Conservation (phyloP, 2,113 vertebrate species). For the Furnarius figulus region DNA sequence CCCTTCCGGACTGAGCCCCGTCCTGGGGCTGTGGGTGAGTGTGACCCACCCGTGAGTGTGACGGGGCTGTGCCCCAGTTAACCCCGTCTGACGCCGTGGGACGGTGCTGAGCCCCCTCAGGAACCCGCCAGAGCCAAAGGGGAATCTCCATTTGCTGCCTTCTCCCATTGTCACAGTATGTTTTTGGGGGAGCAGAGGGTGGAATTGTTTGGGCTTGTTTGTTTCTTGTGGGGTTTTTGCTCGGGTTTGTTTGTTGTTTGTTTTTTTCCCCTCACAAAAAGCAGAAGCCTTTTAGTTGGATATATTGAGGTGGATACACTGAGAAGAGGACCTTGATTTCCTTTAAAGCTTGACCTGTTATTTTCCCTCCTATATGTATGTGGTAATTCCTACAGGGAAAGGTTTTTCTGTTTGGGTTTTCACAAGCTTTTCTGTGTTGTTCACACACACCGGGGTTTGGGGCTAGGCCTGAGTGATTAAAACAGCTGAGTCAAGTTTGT, state of each 20-base stretch:
- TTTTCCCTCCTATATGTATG: no score
- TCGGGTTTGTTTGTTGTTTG: not conserved
- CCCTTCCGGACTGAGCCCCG: not conserved
- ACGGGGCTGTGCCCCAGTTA: not conserved
- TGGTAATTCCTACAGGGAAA: no score
- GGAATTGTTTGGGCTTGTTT: not conserved
- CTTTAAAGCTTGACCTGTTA: not conserved
- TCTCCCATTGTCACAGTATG: not conserved
- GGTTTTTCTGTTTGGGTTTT: not conserved
- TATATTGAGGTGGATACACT: rapidly evolving
- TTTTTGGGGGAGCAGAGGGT: not conserved
- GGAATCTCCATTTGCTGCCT: not conserved
- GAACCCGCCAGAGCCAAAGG: not conserved
- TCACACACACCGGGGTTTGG: not conserved
- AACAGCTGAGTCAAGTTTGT: not conserved
- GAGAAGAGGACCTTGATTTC: not conserved
- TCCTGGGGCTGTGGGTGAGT: no score
- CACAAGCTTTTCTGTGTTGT: not conserved
- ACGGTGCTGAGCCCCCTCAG: not conserved
- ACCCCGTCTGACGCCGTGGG: not conserved
- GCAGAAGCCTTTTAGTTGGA: not conserved
- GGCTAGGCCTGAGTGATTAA: not conserved
- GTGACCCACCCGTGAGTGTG: no score
- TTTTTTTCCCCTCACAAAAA: not conserved
- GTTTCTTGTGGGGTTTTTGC: not conserved